Conservation (phyloP, 2,113 vertebrate genomes). For the Alosa alosa region DNA sequence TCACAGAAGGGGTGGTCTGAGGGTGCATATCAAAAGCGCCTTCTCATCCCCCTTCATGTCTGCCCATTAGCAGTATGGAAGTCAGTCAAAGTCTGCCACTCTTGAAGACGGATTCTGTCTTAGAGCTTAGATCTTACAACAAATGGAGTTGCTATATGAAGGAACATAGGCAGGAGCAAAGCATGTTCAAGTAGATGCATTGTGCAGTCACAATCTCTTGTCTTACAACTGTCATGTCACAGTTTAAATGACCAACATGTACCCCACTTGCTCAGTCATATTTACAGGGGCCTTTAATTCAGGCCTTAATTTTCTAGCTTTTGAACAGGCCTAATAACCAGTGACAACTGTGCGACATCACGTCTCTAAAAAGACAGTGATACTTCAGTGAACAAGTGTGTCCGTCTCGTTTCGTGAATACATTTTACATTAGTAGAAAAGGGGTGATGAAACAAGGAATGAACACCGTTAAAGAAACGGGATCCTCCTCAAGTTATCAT, state of each 20-base stretch:
- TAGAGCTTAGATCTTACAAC: too few species aligned
- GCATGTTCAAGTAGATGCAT: too few species aligned
- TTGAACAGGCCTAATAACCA: neutral
- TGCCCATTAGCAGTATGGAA: too few species aligned
- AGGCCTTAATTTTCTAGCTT: neutral
- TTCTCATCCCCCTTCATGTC: neutral
- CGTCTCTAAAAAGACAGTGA: neutral
- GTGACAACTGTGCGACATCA: neutral
- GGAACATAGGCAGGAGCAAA: neutral
- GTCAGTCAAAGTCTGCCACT: too few species aligned
- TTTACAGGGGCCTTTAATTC: neutral
- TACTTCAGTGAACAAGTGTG: neutral
- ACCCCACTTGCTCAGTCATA: neutral
- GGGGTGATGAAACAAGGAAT: neutral
- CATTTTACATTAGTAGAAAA: neutral
- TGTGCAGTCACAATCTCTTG: too few species aligned
- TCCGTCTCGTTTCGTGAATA: neutral
- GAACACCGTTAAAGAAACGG: neutral
- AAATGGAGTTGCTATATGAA: neutral
- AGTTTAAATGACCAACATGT: neutral
- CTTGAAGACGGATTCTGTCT: too few species aligned
- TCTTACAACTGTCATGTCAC: neutral
- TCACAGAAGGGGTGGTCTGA: neutral
- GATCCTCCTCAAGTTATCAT: too few species aligned
- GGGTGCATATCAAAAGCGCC: neutral